Base-by-base conservation (phyloP, 1,140 invertebrate species). In the Drosophila mojavensis region DNA sequence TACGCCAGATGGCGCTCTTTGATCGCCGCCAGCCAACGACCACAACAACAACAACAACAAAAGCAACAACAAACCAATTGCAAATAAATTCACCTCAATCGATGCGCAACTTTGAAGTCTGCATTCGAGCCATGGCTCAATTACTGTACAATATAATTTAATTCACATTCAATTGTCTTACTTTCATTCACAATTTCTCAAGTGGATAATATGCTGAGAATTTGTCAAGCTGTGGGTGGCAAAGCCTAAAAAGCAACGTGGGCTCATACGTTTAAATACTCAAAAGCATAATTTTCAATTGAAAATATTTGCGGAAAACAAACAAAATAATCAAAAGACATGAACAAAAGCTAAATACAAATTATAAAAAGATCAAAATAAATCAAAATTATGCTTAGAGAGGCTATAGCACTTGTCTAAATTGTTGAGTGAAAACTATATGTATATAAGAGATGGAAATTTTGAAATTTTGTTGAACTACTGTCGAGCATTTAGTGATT, bases 1-100 rank as follows among this genome's bases (percentile, higher is more conserved):
- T 48, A 55, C 64, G 64, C 48, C 28, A 73, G 48, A 54, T 73
- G 70, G 63, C 63, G 55, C 54, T 71, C 68, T 71, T 71, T 71
- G 68, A 71, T 71, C 61, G 56, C 7, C 61, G 54, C 36, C 54
- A 39, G 36, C 36, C 36, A 39, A 39, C 36, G 10, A 9, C 28
- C 0, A 24, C 20, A 36, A 36, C 7, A 10, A 36, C 20, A 24
- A 33, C 6, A 33, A 33, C 4, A 41, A 28, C 0, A 11, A 56
- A 39, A 17, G 17, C 7, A 10, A 36, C 20, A 24, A 24, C 20
- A 41, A 58, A 28, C 20, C 36, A 58, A 43, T 58, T 15, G 24
- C 2, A 28, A 63, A 33, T 20, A 24, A 30, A 48, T 60, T 47
- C 13, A 24, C 43, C 10, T 17, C 58, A 17, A 30, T 45, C 47